Conservation (phyloP, 1,140 invertebrate species). For the Druon quercuslanigerum region DNA sequence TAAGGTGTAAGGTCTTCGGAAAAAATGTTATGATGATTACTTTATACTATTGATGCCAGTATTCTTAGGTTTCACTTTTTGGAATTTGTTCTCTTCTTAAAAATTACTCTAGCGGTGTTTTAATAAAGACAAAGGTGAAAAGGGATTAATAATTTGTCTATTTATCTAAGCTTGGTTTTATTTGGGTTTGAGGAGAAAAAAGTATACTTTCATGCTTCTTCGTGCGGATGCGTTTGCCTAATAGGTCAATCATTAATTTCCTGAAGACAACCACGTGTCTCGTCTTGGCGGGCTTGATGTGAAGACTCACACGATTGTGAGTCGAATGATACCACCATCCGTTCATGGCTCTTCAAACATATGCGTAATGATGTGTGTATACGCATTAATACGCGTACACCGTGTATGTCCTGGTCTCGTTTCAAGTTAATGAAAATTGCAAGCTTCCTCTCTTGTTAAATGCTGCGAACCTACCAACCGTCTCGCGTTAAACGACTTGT, state of each 20-base stretch:
- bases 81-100: too few species aligned
- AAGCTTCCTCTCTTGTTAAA: slow-evolving; percentile 42
- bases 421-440: slow-evolving; percentile 52
- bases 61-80: not conserved
- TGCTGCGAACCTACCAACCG: not conserved
- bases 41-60: not conserved
- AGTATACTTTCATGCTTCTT: not conserved
- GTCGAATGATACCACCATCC: not conserved
- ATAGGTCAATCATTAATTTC: slow-evolving; percentile 58
- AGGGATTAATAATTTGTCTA: too few species aligned
- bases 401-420: slow-evolving; percentile 38
- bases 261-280: slow-evolving; percentile 38
- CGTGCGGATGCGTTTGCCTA: slow-evolving; percentile 1
- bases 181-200: not conserved
- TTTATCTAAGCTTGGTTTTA: too few species aligned
- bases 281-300: not conserved
- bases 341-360: slow-evolving; percentile 10
- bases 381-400: slow-evolving; percentile 11
- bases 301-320: not conserved
- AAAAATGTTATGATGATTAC: not conserved
- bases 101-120: too few species aligned
- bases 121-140: too few species aligned
- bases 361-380: slow-evolving; percentile 21
- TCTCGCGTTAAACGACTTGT: slow-evolving; percentile 14
- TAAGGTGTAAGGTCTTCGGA: not conserved